Evolutionary conservation across 1,140 invertebrate genomes (phyloP), one percentile per base, ranked within the genome.

Genomic region (Oppia nitens): DNA sequence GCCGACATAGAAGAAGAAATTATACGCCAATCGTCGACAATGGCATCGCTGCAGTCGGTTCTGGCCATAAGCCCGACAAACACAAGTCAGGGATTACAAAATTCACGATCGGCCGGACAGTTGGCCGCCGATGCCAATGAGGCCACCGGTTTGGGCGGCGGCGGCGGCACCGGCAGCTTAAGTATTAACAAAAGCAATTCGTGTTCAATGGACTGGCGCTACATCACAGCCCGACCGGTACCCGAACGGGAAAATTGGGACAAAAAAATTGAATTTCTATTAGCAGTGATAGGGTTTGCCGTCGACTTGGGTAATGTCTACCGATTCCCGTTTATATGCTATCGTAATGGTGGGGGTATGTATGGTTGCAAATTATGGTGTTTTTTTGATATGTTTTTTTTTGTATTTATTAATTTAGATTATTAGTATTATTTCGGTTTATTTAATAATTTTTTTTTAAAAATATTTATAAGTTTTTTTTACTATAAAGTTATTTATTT

Each of bases 261-360:
- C 11, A 86, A 85, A 25, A 90, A 90, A 64, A 82, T 86, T 3
- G 90, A 94, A 68, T 94, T 94, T 71, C 78, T 95, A 12, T 77
- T 95, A 2, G 91, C 88, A 21, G 87, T 92, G 58, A 88, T 92
- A 63, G 87, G 87, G 2, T 91, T 91, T 64, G 87, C 87, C 0
- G 87, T 92, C 1, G 87, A 91, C 73, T 74, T 93, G 60, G 86
- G 87, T 11, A 92, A 92, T 68, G 85, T 92, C 1, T 92, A 87
- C 87, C 75, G 88, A 55, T 78, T 78, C 66, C 76, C 76, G 9
- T 78, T 78, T 63, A 64, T 77, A 14, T 77, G 77, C 64, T 77
- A 76, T 64, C 73, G 73, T 59, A 78, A 78, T 66, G 76, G 76
- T 28, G 76, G 76, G 63, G 76, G 75, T 77, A 65, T 64, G 67